phyloP scores from a whole-genome alignment of 2,888 invertebrate genomes.

The Ophraella communa region DNA sequence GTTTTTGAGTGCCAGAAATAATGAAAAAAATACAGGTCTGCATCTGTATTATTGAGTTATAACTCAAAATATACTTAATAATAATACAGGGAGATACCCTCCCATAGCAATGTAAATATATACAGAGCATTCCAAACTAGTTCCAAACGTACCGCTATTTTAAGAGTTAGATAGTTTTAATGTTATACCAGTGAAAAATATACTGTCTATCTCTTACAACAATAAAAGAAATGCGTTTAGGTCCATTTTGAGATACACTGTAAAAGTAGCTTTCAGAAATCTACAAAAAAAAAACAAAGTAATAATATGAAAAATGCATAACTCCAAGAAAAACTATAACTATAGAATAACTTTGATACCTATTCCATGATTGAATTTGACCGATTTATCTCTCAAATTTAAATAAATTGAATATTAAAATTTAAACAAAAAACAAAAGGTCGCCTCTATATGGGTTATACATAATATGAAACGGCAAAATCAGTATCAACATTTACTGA shows the following conservation, averaged over 20 bases:
- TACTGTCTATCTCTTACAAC: neutral
- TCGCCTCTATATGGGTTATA: constrained; percentile 12
- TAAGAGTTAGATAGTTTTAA: neutral
- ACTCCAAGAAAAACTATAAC: constrained; percentile 50
- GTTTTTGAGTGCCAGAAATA: neutral
- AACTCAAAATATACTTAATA: neutral
- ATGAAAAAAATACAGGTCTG: neutral
- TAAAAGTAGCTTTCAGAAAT: constrained; percentile 31
- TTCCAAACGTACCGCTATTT: constrained; percentile 1
- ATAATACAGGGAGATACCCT: constrained; percentile 20
- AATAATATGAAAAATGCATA: constrained; percentile 29
- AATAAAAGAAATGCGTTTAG: constrained; percentile 1
- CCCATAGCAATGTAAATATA: constrained; percentile 29
- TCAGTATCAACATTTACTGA: constrained; percentile 4
- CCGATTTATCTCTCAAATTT: neutral
- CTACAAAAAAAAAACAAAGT: constrained; percentile 30
- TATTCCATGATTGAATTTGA: constrained; percentile 49
- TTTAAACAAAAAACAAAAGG: constrained; percentile 29
- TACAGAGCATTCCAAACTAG: constrained; percentile 2
- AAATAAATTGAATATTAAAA: constrained; percentile 14
- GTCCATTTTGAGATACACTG: neutral
- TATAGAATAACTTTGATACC: constrained; percentile 53
- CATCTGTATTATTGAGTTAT: neutral
- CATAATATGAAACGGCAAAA: constrained; percentile 12
- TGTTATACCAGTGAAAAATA: neutral